Evolutionary conservation across 2,797 vertebrate genomes (phyloP), one percentile per base, ranked within the genome.

Genomic region (Clarias platycephalus): DNA sequence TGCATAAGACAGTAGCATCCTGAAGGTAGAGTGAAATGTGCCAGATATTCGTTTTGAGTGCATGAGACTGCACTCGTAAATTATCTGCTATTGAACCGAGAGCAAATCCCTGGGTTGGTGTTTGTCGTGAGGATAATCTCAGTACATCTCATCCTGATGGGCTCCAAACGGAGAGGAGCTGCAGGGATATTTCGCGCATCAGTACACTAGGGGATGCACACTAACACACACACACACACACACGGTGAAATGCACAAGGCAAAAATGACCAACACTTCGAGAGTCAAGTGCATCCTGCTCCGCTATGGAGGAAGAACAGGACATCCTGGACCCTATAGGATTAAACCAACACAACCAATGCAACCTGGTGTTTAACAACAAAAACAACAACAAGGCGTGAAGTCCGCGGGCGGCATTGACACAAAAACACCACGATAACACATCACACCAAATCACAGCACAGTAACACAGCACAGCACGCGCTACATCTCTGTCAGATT

Each of bases 261-360:
- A 26, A 62, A 34, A 60, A 77, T 77, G 31, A 55, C 16, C 74
- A 77, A 7, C 57, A 20, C 37, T 49, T n/a, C 44, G 6, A 78
- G 28, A 60, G 34, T 68, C 57, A 80, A 31, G 81, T 18, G 31
- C 70, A 34, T 60, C 66, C 78, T 63, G 24, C 15, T 12, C 28
- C 62, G 4, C 9, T 64, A 3, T 66, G 62, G 12, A 44, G 62
- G 62, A 49, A 31, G 4, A 66, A 66, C 49, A 13, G 64, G 68
- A 84, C 58, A 75, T 53, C 82, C 87, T 86, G 82, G 44, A 49
- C 13, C 44, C 44, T 12, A 85, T 79, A 83, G 81, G 85, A 88
- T 87, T 86, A 87, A 49, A 44, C 37, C 37, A 10, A 7, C 37
- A 82, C 78, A 34, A 34, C 34, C 34, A 34, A 34, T 68, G 55